These are phyloP conservation scores for Bellardia bayeri DNA, from an alignment of 2,888 invertebrate genomes.

Conservation along the genomic window DNA sequence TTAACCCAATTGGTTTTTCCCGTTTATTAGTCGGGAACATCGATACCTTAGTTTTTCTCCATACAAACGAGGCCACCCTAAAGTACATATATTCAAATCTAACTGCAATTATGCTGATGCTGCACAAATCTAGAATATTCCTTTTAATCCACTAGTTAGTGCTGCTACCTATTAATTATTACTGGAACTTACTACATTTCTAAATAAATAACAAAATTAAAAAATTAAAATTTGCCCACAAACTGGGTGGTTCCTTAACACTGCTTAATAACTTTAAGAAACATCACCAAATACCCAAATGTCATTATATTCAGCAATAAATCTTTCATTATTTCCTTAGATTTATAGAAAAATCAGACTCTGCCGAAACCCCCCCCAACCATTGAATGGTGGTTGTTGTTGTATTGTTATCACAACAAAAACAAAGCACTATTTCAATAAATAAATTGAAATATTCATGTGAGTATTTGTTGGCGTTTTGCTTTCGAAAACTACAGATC, in stretches of 20 bases:
- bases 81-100: too few relatives aligned
- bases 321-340: slow-evolving; percentile 43
- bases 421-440: slow-evolving; percentile 49
- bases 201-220: too few relatives aligned
- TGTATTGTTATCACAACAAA: slow-evolving; percentile 32
- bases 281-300: slow-evolving; percentile 10
- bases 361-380: slow-evolving; percentile 17
- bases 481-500: slow-evolving; percentile 20
- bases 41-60: too few relatives aligned
- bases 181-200: too few relatives aligned
- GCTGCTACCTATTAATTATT: too few relatives aligned
- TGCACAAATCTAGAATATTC: too few relatives aligned
- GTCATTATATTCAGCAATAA: slow-evolving; percentile 38
- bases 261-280: neutral
- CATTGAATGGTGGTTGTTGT: slow-evolving; percentile 16
- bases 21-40: too few relatives aligned
- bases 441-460: slow-evolving; percentile 18
- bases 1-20: too few relatives aligned
- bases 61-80: too few relatives aligned
- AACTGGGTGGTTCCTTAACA: neutral
- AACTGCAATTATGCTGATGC: too few relatives aligned
- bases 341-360: slow-evolving; percentile 37
- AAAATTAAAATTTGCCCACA: neutral
- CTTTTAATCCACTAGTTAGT: too few relatives aligned
- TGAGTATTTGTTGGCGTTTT: neutral